Percentiles rank a stretch among this genome's conserved stretches.
phyloP scores from a whole-genome alignment of 2,888 invertebrate species.

The Oligia latruncula region DNA sequence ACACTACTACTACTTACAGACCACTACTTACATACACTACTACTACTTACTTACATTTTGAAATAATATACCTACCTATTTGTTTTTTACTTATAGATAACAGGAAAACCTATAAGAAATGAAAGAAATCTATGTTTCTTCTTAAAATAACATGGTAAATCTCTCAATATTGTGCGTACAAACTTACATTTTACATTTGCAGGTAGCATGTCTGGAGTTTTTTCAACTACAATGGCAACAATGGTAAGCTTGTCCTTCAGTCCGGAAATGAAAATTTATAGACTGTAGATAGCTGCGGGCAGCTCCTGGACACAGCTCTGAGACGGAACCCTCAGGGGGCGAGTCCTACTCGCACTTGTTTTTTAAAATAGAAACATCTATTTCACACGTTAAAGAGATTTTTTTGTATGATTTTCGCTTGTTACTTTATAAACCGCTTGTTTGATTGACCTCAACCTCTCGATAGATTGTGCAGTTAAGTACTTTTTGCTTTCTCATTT shows the following conservation, averaged over 20 bases:
- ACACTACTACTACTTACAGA: too few relatives aligned
- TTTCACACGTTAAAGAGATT: slow-evolving; percentile 48
- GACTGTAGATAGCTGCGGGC: neutral
- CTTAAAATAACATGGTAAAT: neutral
- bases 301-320: neutral
- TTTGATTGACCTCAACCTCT: slow-evolving; percentile 63
- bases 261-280: neutral
- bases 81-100: neutral
- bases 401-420: slow-evolving; percentile 47
- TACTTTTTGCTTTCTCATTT: slow-evolving; percentile 56
- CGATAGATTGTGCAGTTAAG: slow-evolving; percentile 44
- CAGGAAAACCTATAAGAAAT: neutral
- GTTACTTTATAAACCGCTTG: slow-evolving; percentile 48
- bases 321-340: neutral
- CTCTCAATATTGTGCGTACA: neutral
- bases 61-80: neutral
- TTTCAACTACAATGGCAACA: neutral
- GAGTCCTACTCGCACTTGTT: neutral
- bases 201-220: neutral
- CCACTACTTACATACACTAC: too few relatives aligned
- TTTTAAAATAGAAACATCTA: slow-evolving; percentile 20
- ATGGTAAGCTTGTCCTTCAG: neutral
- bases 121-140: neutral
- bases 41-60: too few relatives aligned
- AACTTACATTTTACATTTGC: neutral